These are phyloP conservation scores for Oceanodroma tethys DNA, from an alignment of 2,113 vertebrate species.

Conservation along the genomic window DNA sequence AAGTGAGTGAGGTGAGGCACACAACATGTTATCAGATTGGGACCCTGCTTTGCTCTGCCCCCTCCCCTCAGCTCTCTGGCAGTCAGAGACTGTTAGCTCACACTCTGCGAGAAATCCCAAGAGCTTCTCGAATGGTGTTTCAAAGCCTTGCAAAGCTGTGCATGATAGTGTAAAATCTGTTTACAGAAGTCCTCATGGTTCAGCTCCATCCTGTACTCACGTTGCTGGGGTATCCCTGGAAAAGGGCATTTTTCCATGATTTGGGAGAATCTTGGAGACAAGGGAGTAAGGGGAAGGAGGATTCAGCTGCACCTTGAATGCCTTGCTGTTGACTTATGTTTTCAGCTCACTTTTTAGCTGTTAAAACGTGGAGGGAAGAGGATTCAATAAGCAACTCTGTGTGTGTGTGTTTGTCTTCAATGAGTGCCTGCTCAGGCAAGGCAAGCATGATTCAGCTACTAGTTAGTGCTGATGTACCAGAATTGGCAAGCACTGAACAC, in stretches of 20 bases:
- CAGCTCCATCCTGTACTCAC: not conserved
- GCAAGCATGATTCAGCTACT: constrained; percentile 20
- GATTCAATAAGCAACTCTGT: not conserved
- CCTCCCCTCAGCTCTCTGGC: not conserved
- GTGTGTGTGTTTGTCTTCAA: not conserved
- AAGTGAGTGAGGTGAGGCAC: not conserved
- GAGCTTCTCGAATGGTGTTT: not conserved
- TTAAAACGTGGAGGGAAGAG: not conserved
- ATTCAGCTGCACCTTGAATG: not conserved
- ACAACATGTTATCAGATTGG: not conserved
- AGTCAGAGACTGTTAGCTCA: not conserved
- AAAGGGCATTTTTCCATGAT: not conserved
- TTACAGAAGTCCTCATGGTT: not conserved
- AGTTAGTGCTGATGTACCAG: not conserved
- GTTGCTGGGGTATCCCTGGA: not conserved
- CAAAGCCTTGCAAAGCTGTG: not conserved
- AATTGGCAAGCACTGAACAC: not conserved
- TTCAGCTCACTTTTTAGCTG: not conserved
- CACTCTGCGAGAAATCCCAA: not conserved
- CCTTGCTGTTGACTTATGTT: not conserved
- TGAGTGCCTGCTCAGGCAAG: not conserved
- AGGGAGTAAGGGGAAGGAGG: not conserved
- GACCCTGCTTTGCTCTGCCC: not conserved
- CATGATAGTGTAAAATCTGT: not conserved
- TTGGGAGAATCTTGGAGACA: not conserved